These are phyloP conservation scores for Eupithecia subfuscata DNA, from an alignment of 2,888 invertebrate species.

Conservation along the genomic window DNA sequence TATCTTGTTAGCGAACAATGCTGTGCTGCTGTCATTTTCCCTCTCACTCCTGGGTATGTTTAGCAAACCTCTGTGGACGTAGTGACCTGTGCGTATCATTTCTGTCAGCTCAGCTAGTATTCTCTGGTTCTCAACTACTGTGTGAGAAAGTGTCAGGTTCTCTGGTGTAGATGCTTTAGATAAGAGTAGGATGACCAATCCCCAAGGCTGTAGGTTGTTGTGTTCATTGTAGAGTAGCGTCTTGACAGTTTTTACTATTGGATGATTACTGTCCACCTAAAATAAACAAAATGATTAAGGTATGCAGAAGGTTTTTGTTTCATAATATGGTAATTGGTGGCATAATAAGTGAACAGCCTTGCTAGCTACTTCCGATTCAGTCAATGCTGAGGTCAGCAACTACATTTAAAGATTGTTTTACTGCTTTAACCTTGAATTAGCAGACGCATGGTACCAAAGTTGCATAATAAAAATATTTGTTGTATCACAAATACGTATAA, in stretches of 20 bases:
- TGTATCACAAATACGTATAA: background rate
- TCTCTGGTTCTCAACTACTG: slow-evolving; percentile 81
- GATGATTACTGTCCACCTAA: slow-evolving; percentile 77
- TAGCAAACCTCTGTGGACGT: slow-evolving; percentile 88
- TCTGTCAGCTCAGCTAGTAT: slow-evolving; percentile 89
- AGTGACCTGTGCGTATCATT: slow-evolving; percentile 93
- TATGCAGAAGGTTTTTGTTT: background rate
- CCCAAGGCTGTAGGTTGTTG: slow-evolving; percentile 76
- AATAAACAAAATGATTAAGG: background rate
- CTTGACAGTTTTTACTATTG: slow-evolving; percentile 74
- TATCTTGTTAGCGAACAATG: slow-evolving; percentile 94
- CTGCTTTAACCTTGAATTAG: slow-evolving; percentile 24
- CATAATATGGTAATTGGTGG: background rate
- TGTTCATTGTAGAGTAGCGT: slow-evolving; percentile 75
- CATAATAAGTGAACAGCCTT: slow-evolving; percentile 22
- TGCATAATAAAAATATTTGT: slow-evolving; percentile 29
- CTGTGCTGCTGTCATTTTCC: slow-evolving; percentile 85
- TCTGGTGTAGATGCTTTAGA: slow-evolving; percentile 68
- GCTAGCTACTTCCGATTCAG: slow-evolving; percentile 26
- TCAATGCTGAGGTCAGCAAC: slow-evolving; percentile 31
- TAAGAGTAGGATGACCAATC: slow-evolving; percentile 69
- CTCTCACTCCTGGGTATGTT: slow-evolving; percentile 77
- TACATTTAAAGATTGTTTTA: slow-evolving; percentile 9
- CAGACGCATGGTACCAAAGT: slow-evolving; percentile 26
- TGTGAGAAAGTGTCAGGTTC: slow-evolving; percentile 69